phyloP scores from a whole-genome alignment of 1,140 invertebrate genomes.

The Monochamus saltuarius region DNA sequence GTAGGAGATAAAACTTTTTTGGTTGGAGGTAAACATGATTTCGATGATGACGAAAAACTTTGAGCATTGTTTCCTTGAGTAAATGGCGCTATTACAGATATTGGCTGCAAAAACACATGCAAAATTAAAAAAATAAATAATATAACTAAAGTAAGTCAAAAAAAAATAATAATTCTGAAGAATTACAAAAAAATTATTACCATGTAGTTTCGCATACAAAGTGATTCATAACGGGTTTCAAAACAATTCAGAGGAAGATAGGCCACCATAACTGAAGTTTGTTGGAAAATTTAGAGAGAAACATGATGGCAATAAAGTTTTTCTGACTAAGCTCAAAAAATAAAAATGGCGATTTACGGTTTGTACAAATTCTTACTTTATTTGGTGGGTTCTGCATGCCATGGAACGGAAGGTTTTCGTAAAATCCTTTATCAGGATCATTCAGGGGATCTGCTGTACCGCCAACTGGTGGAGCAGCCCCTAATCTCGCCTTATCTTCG shows the following conservation, averaged over 20 bases:
- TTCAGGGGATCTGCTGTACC: slow-evolving; percentile 53
- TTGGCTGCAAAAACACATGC: slow-evolving; percentile 50
- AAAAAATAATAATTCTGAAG: slow-evolving; percentile 1
- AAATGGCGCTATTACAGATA: slow-evolving; percentile 50
- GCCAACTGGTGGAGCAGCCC: slow-evolving; percentile 48
- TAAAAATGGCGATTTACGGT: too few relatives aligned
- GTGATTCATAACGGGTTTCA: too few relatives aligned
- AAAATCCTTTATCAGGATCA: slow-evolving; percentile 69
- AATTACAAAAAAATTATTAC: neutral
- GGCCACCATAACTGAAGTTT: too few relatives aligned
- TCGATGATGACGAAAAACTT: slow-evolving; percentile 24
- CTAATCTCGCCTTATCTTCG: slow-evolving; percentile 54
- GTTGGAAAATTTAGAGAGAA: too few relatives aligned
- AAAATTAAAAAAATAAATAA: slow-evolving; percentile 38
- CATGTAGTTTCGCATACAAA: too few relatives aligned
- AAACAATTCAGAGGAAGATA: too few relatives aligned
- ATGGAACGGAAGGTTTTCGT: slow-evolving; percentile 92
- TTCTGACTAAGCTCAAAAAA: too few relatives aligned
- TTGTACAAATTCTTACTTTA: slow-evolving; percentile 65
- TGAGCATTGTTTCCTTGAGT: slow-evolving; percentile 35
- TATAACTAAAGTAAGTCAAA: slow-evolving; percentile 1
- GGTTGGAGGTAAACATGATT: slow-evolving; percentile 25
- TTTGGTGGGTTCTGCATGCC: slow-evolving; percentile 86
- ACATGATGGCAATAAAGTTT: too few relatives aligned
- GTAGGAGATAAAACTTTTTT: slow-evolving; percentile 4